These are phyloP conservation scores for Erythrocercus mccallii DNA, from an alignment of 2,113 vertebrate genomes.

Conservation along the genomic window DNA sequence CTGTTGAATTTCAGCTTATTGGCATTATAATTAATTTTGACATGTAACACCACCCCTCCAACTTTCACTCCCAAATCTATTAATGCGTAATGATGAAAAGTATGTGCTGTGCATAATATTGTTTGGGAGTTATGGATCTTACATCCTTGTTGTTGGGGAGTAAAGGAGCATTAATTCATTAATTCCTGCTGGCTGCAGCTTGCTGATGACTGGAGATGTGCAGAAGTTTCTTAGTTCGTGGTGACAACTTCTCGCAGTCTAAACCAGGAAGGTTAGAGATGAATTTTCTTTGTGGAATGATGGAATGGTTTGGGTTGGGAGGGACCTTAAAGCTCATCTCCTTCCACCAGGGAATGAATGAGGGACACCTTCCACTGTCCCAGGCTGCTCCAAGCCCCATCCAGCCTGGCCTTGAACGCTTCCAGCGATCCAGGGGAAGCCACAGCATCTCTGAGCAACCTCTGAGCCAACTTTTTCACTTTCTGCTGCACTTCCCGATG, in stretches of 20 bases:
- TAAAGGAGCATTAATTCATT: not conserved
- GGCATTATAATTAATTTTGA: conserved; percentile 68
- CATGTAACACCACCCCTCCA: conserved; percentile 58
- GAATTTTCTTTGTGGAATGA: not conserved
- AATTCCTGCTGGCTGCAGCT: not conserved
- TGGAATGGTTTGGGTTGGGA: not conserved
- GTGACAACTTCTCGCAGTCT: not conserved
- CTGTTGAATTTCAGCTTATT: conserved; percentile 56
- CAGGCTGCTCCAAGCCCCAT: fast-evolving
- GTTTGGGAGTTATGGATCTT: conserved; percentile 29
- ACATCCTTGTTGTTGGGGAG: not conserved
- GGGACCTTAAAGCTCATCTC: not conserved
- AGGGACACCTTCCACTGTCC: not conserved
- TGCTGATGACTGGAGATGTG: not conserved
- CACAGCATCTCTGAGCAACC: not conserved
- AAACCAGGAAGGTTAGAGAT: not conserved
- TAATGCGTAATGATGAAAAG: conserved; percentile 55
- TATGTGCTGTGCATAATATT: conserved; percentile 1
- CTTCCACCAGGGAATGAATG: too few relatives aligned
- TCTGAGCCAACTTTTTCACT: not conserved
- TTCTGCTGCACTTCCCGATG: not conserved
- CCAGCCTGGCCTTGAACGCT: not conserved
- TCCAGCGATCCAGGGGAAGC: not conserved
- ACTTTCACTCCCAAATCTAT: conserved; percentile 57
- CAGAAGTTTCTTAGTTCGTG: not conserved